These are phyloP conservation scores for Plodia interpunctella DNA, from an alignment of 1,140 invertebrate species.

Conservation along the genomic window DNA sequence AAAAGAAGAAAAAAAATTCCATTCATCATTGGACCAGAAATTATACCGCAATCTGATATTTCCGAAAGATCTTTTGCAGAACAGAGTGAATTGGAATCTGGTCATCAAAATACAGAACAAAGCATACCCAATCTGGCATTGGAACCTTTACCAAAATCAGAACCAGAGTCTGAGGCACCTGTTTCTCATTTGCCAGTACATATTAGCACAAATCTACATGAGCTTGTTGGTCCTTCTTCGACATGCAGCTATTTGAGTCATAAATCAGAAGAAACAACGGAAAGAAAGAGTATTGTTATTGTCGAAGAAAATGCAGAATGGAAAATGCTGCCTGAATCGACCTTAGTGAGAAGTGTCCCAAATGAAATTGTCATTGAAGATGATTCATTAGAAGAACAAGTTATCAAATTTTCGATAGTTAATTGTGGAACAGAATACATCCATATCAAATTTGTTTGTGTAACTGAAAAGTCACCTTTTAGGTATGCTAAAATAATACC, in stretches of 20 bases:
- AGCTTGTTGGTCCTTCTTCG: slow-evolving; percentile 28
- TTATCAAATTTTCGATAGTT: slow-evolving; percentile 39
- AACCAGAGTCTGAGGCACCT: slow-evolving; percentile 19
- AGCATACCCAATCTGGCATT: neutral
- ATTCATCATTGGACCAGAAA: slow-evolving; percentile 16
- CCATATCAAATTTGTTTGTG: slow-evolving; percentile 34
- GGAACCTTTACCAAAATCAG: slow-evolving; percentile 18
- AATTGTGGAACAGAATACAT: slow-evolving; percentile 38
- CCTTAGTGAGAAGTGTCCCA: slow-evolving; percentile 34
- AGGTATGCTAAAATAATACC: slow-evolving; percentile 35
- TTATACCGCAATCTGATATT: slow-evolving; percentile 1
- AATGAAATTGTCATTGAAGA: slow-evolving; percentile 31
- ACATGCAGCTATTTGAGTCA: slow-evolving; percentile 21
- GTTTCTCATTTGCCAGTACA: slow-evolving; percentile 26
- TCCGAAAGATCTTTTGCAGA: slow-evolving; percentile 17
- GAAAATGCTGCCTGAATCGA: slow-evolving; percentile 23
- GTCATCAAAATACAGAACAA: slow-evolving; percentile 51
- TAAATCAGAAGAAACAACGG: slow-evolving; percentile 11
- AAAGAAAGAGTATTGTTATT: neutral
- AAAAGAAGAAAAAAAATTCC: slow-evolving; percentile 13
- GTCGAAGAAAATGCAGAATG: slow-evolving; percentile 17
- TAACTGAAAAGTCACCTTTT: slow-evolving; percentile 37
- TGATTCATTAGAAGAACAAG: slow-evolving; percentile 31
- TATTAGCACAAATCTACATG: slow-evolving; percentile 45
- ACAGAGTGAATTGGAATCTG: slow-evolving; percentile 23